Percentiles rank a stretch among this genome's conserved stretches.
Conservation (phyloP, 2,113 vertebrate genomes). For the Phyllostomus hastatus region DNA sequence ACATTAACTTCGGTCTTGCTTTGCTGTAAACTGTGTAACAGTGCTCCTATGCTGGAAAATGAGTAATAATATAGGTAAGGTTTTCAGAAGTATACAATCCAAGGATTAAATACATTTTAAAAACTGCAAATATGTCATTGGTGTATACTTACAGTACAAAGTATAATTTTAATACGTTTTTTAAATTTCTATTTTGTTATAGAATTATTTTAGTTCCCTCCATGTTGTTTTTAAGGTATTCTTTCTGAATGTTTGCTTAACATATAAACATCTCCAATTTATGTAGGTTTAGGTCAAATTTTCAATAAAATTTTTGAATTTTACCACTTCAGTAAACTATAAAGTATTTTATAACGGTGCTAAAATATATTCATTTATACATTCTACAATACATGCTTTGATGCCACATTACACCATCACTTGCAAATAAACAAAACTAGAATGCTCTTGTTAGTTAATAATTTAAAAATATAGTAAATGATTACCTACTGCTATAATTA, state of each 20-base stretch:
- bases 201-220: slow-evolving; percentile 1
- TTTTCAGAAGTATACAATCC: background rate
- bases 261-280: background rate
- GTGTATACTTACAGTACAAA: background rate
- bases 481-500: background rate
- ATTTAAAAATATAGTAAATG: slow-evolving; percentile 13
- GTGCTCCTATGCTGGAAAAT: background rate
- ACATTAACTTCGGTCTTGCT: background rate
- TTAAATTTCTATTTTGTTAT: slow-evolving; percentile 25
- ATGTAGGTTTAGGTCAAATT: background rate
- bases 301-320: slow-evolving; percentile 35
- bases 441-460: background rate
- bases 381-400: background rate
- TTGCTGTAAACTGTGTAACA: background rate
- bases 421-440: slow-evolving; percentile 20
- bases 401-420: background rate
- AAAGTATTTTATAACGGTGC: background rate
- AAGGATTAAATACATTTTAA: background rate
- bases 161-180: background rate
- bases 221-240: slow-evolving; percentile 1
- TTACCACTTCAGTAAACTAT: background rate
- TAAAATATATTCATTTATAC: slow-evolving; percentile 25
- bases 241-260: background rate
- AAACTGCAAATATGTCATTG: slow-evolving; percentile 21
- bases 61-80: background rate